These are phyloP conservation scores for Ormyrus pomaceus DNA, from an alignment of 2,888 invertebrate species.

Conservation along the genomic window DNA sequence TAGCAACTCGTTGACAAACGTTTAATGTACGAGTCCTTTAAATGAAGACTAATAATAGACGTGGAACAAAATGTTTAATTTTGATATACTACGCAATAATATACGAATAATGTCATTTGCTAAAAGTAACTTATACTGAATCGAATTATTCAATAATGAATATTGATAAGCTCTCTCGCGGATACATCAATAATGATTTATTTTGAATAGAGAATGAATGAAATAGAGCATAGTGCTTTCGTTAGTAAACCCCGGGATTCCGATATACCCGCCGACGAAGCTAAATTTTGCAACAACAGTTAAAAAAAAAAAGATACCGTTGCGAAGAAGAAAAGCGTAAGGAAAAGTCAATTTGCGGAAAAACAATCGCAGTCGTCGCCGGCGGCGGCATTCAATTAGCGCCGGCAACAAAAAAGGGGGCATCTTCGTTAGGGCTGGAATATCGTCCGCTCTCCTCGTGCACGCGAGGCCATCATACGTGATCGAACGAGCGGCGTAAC, in stretches of 20 bases:
- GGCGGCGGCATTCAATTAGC: too few relatives aligned
- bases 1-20: neutral
- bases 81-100: constrained; percentile 22
- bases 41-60: constrained; percentile 41
- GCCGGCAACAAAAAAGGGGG: too few relatives aligned
- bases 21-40: neutral
- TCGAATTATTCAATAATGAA: constrained; percentile 21
- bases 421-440: neutral
- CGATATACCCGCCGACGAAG: too few relatives aligned
- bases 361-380: too few relatives aligned
- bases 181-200: constrained; percentile 22
- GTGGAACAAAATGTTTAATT: constrained; percentile 19
- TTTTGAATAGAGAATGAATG: neutral
- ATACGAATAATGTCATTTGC: constrained; percentile 37
- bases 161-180: constrained; percentile 17
- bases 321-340: too few relatives aligned
- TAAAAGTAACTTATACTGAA: constrained; percentile 9
- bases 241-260: too few relatives aligned
- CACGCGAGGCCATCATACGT: neutral
- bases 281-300: too few relatives aligned
- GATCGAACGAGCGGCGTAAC: constrained; percentile 13
- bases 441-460: neutral
- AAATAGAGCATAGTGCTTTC: too few relatives aligned
- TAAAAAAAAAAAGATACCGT: too few relatives aligned
- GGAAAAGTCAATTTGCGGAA: too few relatives aligned